Base-by-base conservation (phyloP, 2,888 invertebrate species). In the Julus scandinavius region DNA sequence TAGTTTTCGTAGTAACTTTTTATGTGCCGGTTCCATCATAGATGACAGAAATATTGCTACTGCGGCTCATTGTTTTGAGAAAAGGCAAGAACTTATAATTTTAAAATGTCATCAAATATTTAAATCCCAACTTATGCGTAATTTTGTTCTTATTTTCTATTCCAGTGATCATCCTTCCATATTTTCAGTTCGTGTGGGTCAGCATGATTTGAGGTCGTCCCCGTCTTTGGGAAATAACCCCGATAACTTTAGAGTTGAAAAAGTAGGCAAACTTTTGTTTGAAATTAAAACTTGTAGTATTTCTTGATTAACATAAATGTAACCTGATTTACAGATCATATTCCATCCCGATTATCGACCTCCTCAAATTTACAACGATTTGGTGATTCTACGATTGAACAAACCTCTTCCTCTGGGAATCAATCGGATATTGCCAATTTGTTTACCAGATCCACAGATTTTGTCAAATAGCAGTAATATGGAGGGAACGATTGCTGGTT, bases 31-130 rank as follows among this genome's bases (percentile, higher is more conserved):
- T 29, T 88, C 88, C 29, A 63, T 88, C 13, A 41, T 88, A 40
- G 80, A 88, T 86, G 17, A 50, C 38, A 45, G 86, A 54, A 45
- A 50, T 40, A 84, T 88, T 58, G 63, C 63, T n/a, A 88, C 88
- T 29, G 88, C 88, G 4, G 88, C 88, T 15, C 88, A 88, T 86
- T 88, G 88, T 72, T 88, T 88, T 86, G 63, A 88, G 17, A 88
- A 88, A 88, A 88, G 63, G 88, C 86, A 20, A 38, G 58, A 11
- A 2, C 15, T 40, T 80, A 38, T 80, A 29, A 29, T 1, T 15
- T 80, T 38, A 80, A 45, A 80, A 80, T 85, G 3, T 1, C 58
- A 41, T 87, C 4, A 86, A 29, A 86, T 13, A 45, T n/a, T 85
- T n/a, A 13, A 85, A 9, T n/a, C 17, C 17, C 17, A 45, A 13